Conservation (phyloP, 2,888 invertebrate genomes). For the Panopea generosa region DNA sequence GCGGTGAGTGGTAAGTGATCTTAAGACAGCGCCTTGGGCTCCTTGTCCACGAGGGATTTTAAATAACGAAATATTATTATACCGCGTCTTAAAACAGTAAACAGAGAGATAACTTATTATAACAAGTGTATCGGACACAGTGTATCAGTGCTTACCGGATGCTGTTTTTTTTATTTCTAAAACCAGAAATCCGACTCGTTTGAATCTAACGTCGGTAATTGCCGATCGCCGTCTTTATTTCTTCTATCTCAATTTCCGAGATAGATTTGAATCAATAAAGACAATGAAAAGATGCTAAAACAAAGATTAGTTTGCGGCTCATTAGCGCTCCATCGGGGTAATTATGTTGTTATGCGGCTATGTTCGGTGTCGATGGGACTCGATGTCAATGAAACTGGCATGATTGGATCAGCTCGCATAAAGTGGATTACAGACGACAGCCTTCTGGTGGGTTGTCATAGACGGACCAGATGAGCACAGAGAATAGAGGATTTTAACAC, state of each 20-base stretch:
- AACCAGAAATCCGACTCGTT: too few relatives aligned
- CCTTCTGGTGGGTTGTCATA: slow-evolving; percentile 17
- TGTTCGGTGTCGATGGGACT: slow-evolving; percentile 39
- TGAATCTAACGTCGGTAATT: slow-evolving; percentile 13
- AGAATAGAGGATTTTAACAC: too few relatives aligned
- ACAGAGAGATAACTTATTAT: too few relatives aligned
- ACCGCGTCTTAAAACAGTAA: too few relatives aligned
- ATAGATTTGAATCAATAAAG: slow-evolving; percentile 47
- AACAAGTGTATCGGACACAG: too few relatives aligned
- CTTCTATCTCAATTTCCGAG: slow-evolving; percentile 22
- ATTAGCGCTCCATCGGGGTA: slow-evolving; percentile 56
- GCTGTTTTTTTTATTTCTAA: too few relatives aligned
- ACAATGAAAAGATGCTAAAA: slow-evolving; percentile 72
- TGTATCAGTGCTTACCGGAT: too few relatives aligned
- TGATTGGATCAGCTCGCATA: slow-evolving; percentile 56
- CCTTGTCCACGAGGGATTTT: too few relatives aligned
- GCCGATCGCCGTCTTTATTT: slow-evolving; percentile 32
- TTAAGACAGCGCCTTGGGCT: too few relatives aligned
- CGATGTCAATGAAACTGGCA: slow-evolving; percentile 46
- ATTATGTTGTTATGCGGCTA: slow-evolving; percentile 47
- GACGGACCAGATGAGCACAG: too few relatives aligned
- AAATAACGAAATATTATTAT: too few relatives aligned
- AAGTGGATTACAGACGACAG: slow-evolving; percentile 52
- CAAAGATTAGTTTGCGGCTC: slow-evolving; percentile 70
- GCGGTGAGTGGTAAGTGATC: too few relatives aligned